Evolutionary conservation across 2,113 vertebrate genomes (phyloP).

Genomic region (Tetrax tetrax): DNA sequence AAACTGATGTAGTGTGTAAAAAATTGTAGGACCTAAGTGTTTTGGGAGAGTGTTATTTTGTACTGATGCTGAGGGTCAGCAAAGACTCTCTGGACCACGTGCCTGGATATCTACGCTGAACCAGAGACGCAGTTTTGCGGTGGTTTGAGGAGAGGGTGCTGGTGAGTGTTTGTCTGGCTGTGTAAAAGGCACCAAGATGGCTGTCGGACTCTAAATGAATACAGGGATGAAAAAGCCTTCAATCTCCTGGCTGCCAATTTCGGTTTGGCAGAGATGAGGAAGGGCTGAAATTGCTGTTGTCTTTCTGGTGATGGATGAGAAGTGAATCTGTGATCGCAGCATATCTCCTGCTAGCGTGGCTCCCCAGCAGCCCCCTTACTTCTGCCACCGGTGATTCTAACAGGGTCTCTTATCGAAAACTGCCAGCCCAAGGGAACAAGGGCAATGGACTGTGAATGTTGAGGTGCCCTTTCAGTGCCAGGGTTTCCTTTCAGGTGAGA

Average conservation of each 20-base stretch:
- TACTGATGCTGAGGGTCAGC: not conserved
- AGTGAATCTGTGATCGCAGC: not conserved
- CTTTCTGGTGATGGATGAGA: not conserved
- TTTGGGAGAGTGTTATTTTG: not conserved
- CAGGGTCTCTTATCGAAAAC: not conserved
- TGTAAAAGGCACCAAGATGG: not conserved
- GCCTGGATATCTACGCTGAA: not conserved
- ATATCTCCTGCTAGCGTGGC: not conserved
- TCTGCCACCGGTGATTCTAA: not conserved
- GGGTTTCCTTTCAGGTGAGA: not conserved
- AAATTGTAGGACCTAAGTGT: not conserved
- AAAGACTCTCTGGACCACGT: not conserved
- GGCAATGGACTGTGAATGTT: fast-evolving
- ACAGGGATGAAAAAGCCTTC: not conserved
- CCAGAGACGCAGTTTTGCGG: not conserved
- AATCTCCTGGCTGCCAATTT: not conserved
- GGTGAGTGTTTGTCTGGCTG: not conserved
- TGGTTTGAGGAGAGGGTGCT: not conserved
- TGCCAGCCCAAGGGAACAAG: not conserved
- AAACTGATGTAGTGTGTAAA: not conserved
- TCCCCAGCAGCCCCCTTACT: not conserved
- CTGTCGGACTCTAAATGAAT: not conserved
- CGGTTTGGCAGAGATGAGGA: not conserved
- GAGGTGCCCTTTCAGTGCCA: not conserved
- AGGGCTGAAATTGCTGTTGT: not conserved